Percentiles rank a stretch among this genome's conserved stretches.
These are phyloP conservation scores for Girardinus metallicus DNA, from an alignment of 2,797 vertebrate genomes.

Conservation along the genomic window DNA sequence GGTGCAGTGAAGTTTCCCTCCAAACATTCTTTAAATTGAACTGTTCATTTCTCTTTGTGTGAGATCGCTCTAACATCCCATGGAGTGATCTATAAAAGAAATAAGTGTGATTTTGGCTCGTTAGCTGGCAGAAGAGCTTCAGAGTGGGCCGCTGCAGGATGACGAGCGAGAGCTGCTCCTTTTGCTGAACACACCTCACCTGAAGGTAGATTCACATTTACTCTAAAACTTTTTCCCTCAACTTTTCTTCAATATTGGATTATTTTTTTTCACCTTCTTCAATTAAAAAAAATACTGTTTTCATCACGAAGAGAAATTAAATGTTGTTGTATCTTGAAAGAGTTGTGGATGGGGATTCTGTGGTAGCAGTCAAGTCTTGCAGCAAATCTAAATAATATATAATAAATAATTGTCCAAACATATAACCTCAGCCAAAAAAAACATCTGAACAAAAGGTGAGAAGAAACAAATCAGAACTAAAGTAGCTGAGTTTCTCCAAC, in stretches of 20 bases:
- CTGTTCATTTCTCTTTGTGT: neutral
- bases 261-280: neutral
- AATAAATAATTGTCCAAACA: neutral
- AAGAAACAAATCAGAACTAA: neutral
- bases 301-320: neutral
- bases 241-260: neutral
- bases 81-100: neutral
- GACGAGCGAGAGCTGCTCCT: constrained; percentile 90
- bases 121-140: constrained; percentile 92
- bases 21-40: neutral
- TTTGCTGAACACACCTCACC: constrained; percentile 90
- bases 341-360: neutral
- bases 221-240: neutral
- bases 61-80: neutral
- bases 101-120: constrained; percentile 6
- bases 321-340: neutral
- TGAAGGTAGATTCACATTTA: constrained; percentile 82
- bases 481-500: neutral
- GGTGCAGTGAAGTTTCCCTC: constrained; percentile 61
- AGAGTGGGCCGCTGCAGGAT: constrained; percentile 83
- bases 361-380: neutral
- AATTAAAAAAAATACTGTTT: neutral
- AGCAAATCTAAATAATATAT: neutral
- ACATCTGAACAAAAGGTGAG: neutral
- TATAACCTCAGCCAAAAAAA: neutral